These are phyloP conservation scores for Biston stratarius DNA, from an alignment of 2,888 invertebrate genomes.

Conservation along the genomic window DNA sequence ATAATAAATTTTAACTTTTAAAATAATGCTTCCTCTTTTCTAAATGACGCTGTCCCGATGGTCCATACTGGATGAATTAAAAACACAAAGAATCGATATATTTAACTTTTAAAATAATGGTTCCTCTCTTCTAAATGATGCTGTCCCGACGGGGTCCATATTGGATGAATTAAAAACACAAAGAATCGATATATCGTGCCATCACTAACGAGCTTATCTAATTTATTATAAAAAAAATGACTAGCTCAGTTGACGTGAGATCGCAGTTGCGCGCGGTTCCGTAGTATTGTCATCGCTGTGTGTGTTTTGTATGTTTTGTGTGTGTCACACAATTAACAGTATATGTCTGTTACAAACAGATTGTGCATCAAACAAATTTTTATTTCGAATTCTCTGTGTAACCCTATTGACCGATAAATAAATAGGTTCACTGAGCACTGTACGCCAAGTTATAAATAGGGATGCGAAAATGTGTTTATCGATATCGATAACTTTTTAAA, in stretches of 20 bases:
- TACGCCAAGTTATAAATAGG: too few species aligned
- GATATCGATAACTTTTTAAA: too few species aligned
- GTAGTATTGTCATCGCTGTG: conserved; percentile 29
- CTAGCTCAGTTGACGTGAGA: conserved; percentile 62
- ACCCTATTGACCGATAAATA: too few species aligned
- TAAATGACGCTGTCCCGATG: too few species aligned
- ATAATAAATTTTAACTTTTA: too few species aligned
- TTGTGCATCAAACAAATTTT: neutral
- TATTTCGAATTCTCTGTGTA: neutral
- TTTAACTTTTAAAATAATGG: too few species aligned
- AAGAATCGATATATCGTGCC: conserved; percentile 7
- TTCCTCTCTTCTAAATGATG: too few species aligned
- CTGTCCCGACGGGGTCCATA: too few species aligned
- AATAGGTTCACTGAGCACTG: too few species aligned
- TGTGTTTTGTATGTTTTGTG: neutral
- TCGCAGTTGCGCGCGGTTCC: conserved; percentile 45
- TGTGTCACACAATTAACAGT: neutral
- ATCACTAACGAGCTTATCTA: conserved; percentile 12
- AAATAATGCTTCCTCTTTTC: too few species aligned
- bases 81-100: conserved; percentile 4
- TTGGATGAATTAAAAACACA: neutral
- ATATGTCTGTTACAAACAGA: neutral
- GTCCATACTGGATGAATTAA: neutral
- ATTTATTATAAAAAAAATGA: conserved; percentile 53
- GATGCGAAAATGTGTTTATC: too few species aligned